Conservation (phyloP, 2,888 invertebrate genomes). For the Eristalis arbustorum region DNA sequence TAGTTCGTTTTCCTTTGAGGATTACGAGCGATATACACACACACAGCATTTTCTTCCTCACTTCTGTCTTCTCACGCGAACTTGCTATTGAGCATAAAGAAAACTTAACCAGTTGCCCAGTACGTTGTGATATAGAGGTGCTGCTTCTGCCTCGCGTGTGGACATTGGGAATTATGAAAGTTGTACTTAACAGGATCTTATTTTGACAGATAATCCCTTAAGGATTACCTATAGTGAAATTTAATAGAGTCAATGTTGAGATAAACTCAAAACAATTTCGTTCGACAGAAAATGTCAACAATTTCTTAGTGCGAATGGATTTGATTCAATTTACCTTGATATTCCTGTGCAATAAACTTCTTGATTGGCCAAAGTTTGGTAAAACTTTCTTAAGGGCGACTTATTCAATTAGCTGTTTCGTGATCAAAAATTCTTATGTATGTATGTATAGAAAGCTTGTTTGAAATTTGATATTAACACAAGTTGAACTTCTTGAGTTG, state of each 20-base stretch:
- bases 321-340: constrained; percentile 43
- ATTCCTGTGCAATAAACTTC: background rate
- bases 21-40: background rate
- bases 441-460: no score
- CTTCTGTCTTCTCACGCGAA: no score
- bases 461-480: no score
- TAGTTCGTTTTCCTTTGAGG: background rate
- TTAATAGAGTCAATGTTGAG: constrained; percentile 45
- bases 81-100: background rate
- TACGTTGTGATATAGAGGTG: background rate
- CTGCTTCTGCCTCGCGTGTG: background rate
- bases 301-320: constrained; percentile 35
- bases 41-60: background rate
- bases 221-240: constrained; percentile 48
- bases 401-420: background rate
- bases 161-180: constrained; percentile 43
- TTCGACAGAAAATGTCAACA: constrained; percentile 49
- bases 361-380: background rate
- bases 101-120: background rate
- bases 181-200: constrained; percentile 51
- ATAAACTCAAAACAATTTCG: constrained; percentile 48
- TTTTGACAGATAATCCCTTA: constrained; percentile 56
- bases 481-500: no score
- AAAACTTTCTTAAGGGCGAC: background rate
- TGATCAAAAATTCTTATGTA: background rate